Percentiles rank a stretch among this genome's conserved stretches.
Conservation (phyloP, 2,797 vertebrate species). For the Sebastes flavidus region DNA sequence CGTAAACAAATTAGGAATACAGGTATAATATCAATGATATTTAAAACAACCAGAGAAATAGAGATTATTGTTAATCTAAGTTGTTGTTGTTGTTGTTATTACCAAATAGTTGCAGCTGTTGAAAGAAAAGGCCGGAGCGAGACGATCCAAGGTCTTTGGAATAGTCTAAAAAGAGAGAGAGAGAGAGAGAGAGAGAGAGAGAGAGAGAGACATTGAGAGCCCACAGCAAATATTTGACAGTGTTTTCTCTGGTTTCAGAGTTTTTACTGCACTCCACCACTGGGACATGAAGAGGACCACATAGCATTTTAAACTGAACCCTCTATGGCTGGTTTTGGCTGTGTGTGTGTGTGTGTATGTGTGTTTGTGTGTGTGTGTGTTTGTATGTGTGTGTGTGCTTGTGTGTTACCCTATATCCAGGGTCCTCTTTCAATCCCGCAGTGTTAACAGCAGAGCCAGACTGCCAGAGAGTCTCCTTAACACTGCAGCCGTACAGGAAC, state of each 20-base stretch:
- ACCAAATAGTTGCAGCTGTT: constrained; percentile 93
- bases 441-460: constrained; percentile 83
- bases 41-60: background rate
- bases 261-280: background rate
- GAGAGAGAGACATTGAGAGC: background rate
- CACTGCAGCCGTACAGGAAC: constrained; percentile 94
- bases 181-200: background rate
- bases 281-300: background rate
- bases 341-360: background rate
- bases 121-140: constrained; percentile 92
- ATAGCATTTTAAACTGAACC: background rate
- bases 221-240: background rate
- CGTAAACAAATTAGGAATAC: background rate
- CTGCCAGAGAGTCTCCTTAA: constrained; percentile 95
- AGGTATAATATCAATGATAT: background rate
- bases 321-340: background rate
- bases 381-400: background rate
- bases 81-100: constrained; percentile 45
- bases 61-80: too few relatives aligned
- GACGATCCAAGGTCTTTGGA: constrained; percentile 91
- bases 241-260: background rate
- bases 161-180: constrained; percentile 81
- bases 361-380: background rate
- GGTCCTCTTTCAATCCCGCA: constrained; percentile 83
- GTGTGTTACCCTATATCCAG: constrained; percentile 88